Base-by-base conservation (phyloP, 2,888 invertebrate species). In the Slavum lentiscoides region DNA sequence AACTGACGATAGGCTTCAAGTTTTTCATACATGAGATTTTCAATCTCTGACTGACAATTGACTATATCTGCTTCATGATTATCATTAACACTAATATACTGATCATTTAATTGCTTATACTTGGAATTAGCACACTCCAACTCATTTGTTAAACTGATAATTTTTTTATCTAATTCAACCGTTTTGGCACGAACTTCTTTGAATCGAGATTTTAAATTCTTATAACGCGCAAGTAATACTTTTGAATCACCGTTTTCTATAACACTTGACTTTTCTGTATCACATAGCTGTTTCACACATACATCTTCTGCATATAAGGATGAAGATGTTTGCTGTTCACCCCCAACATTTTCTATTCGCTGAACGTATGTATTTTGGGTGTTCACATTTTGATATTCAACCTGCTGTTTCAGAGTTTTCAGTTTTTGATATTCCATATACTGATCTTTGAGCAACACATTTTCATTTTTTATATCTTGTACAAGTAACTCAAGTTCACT, bases 101-200 rank as follows among this genome's bases (percentile, higher is more conserved):
- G 53, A 64, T 80, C 43, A 23, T 80, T 37, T n/a, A 80, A 66
- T 43, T 43, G 55, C 13, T 72, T 62, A n/a, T 66, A 66, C 9
- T 64, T 80, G 2, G 61, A 53, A 72, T 72, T 70, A 9, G 53
- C 66, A 30, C 21, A 43, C 15, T 80, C 70, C 7, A 80, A 64
- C 39, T 80, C 80, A 15, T 74, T 62, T 30, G 67, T 74, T 49
- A 82, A 81, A 17, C 21, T 75, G 17, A 68, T 70, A 21, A 84
- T 62, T 82, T 82, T 83, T 81, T 94, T 94, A 86, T 95, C 94
- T 82, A 93, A 86, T 84, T 94, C 92, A 59, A 93, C 92, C 11
- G 92, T 91, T 84, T 91, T 76, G n/a, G 8, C 58, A 5, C 75
- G 75, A 2, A n/a, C n/a, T 91, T 85, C 94, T 91, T 88, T 94